Evolutionary conservation across 1,140 invertebrate genomes (phyloP).

Genomic region (Ptiloglossa arizonensis): DNA sequence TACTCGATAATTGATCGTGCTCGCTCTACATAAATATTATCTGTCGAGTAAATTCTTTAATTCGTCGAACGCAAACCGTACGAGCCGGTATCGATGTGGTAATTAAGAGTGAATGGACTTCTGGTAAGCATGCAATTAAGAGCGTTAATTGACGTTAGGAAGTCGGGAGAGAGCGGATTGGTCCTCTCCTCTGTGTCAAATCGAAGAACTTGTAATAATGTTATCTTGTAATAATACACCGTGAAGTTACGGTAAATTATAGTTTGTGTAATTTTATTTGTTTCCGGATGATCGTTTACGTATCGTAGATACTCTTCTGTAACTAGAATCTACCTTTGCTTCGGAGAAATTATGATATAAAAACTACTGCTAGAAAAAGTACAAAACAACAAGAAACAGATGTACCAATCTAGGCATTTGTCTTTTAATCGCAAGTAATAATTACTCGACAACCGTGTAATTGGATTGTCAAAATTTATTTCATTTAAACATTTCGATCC

Average conservation of each 20-base stretch:
- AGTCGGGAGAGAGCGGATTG: not conserved
- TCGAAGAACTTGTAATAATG: not conserved
- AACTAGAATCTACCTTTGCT: too few species aligned
- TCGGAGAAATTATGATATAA: too few species aligned
- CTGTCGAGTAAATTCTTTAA: slow-evolving; percentile 10
- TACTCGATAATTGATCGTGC: not conserved
- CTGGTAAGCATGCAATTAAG: slow-evolving; percentile 29
- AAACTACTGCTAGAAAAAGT: too few species aligned
- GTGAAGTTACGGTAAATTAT: not conserved
- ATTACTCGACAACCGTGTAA: too few species aligned
- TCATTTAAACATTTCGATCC: too few species aligned
- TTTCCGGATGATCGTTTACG: too few species aligned
- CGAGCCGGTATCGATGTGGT: not conserved
- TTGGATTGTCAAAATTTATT: too few species aligned
- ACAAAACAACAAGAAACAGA: too few species aligned
- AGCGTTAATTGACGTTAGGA: slow-evolving; percentile 24
- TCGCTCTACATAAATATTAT: slow-evolving; percentile 37
- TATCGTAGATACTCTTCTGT: too few species aligned
- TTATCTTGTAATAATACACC: not conserved
- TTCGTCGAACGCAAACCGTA: slow-evolving; percentile 5
- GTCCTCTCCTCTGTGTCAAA: not conserved
- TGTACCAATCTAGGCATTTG: too few species aligned
- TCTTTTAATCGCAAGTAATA: too few species aligned
- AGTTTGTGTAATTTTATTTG: too few species aligned
- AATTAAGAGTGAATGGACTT: slow-evolving; percentile 32